These are phyloP conservation scores for Periplaneta americana DNA, from an alignment of 1,140 invertebrate genomes.

Conservation along the genomic window DNA sequence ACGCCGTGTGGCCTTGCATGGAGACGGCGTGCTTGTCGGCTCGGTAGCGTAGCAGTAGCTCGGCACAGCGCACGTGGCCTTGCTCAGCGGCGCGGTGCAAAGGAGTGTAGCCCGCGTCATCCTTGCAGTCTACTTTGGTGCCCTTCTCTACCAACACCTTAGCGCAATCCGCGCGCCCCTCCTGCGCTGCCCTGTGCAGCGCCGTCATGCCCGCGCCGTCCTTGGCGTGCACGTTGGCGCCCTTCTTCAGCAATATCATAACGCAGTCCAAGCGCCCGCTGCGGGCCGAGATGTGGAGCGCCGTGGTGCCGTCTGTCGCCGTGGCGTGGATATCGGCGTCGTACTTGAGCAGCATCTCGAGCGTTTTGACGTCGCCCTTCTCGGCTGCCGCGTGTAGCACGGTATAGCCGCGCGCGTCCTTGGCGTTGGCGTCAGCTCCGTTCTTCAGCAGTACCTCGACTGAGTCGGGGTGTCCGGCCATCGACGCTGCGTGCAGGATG, in stretches of 20 bases:
- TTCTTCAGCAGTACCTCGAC: conserved; percentile 54
- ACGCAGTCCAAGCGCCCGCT: conserved; percentile 52
- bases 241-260: conserved; percentile 17
- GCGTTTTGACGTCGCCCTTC: conserved; percentile 34
- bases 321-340: conserved; percentile 67
- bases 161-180: conserved; percentile 66
- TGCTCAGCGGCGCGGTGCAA: conserved; percentile 45
- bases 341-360: conserved; percentile 37
- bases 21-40: conserved; percentile 36
- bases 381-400: conserved; percentile 61
- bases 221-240: conserved; percentile 29
- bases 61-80: conserved; percentile 43
- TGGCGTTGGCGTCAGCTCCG: conserved; percentile 69
- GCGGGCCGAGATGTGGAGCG: conserved; percentile 70
- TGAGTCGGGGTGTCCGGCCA: conserved; percentile 69
- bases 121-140: conserved; percentile 28
- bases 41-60: conserved; percentile 37
- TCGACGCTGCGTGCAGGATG: conserved; percentile 78
- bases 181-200: conserved; percentile 73
- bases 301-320: conserved; percentile 67
- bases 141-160: conserved; percentile 45
- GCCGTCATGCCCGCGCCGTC: conserved; percentile 58
- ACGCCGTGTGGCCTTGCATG: conserved; percentile 68
- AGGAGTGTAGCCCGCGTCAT: conserved; percentile 27
- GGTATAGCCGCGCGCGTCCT: conserved; percentile 72